These are phyloP conservation scores for Tadarida brasiliensis DNA, from an alignment of 2,797 vertebrate species.

Conservation along the genomic window DNA sequence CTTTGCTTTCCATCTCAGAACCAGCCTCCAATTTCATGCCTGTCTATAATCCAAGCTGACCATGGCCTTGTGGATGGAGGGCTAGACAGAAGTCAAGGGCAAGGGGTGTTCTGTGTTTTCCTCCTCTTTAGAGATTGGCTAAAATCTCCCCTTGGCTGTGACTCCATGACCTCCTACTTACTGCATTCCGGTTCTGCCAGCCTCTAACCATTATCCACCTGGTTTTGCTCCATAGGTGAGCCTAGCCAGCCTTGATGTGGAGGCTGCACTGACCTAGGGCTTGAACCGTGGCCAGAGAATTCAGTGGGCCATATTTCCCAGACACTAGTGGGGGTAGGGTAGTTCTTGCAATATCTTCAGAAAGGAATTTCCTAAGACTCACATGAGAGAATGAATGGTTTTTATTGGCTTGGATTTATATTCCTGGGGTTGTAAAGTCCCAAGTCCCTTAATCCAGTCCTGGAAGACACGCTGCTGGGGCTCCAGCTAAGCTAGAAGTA, in stretches of 20 bases:
- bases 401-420: too few species aligned
- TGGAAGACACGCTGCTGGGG: too few species aligned
- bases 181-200: neutral
- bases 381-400: too few species aligned
- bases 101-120: neutral
- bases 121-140: neutral
- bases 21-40: neutral
- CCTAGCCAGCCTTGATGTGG: conserved; percentile 94
- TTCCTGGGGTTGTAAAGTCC: too few species aligned
- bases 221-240: conserved; percentile 84
- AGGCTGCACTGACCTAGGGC: conserved; percentile 91
- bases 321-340: too few species aligned
- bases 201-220: neutral
- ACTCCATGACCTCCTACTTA: neutral
- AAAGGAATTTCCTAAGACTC: too few species aligned
- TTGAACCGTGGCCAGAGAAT: conserved; percentile 79
- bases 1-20: neutral
- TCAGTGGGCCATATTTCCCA: too few species aligned
- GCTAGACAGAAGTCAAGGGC: neutral
- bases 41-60: neutral
- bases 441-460: too few species aligned
- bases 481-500: too few species aligned
- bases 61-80: neutral
- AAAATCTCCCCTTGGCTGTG: neutral
- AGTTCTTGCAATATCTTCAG: too few species aligned